Evolutionary conservation across 2,888 invertebrate genomes (phyloP), one percentile per base, ranked within the genome.

Genomic region (Embidobia sp.): DNA sequence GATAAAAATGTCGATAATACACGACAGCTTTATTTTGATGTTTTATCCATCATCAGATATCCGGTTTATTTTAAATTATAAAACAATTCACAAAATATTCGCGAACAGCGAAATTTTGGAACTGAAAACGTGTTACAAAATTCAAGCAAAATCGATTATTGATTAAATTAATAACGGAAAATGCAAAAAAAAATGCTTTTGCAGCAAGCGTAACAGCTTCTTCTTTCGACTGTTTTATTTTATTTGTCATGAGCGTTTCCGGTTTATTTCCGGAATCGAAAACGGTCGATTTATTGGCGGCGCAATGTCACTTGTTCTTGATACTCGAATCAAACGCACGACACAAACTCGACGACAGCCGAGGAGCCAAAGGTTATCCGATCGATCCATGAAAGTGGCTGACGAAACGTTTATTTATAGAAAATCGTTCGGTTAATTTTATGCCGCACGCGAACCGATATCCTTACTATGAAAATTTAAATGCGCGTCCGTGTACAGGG

Each of bases 381-480:
- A 66, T 81, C 80, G 72, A 75, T 55, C 64, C 78, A 79, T 40
- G 77, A 63, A 61, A 70, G 59, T 59, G 73, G 66, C 79, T 80
- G 75, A 78, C 78, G 74, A 74, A 78, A 70, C 66, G 46, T 74
- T 78, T 78, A 78, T 78, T 78, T 78, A 78, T 78, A 78, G 74
- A 78, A 78, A 78, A 74, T 78, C 74, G 70, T 78, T 78, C 61
- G 40, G 59, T 75, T 61, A 69, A 74, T 69, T 75, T 70, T 70
- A 78, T 70, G 64, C 74, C 40, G 55, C 77, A 72, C 77, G 77
- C 70, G 48, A 66, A 40, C 61, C 73, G 22, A 67, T 44, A 67
- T 61, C 55, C 48, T 72, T 57, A 53, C 13, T 64, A 59, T 69
- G 63, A 63, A 67, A 63, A 49, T 69, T 75, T 63, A 29, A 67